Base-by-base conservation (phyloP, 1,140 invertebrate species). In the Atta cephalotes region DNA sequence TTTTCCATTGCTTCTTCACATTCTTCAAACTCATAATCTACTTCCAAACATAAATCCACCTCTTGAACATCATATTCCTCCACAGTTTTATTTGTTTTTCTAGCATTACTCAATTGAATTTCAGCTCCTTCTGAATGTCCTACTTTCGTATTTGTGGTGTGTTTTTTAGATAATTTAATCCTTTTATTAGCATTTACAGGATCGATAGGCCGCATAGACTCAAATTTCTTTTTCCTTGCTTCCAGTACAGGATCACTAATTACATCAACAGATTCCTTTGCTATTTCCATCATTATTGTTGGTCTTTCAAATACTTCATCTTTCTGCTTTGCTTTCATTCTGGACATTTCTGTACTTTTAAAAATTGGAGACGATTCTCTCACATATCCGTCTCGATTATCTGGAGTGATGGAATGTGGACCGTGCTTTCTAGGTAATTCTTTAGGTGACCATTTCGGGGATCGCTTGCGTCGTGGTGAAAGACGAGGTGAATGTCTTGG, bases 211-310 rank as follows among this genome's bases (percentile, higher is more conserved):
- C 89, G 88, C 5, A 90, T 91, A 9, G 92, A 94, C 60, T 95
- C 94, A 87, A 95, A 95, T 74, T 95, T 95, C 35, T 91, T 91
- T 71, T 93, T 91, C 5, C 95, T 89, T 0, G 95, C 95, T 68
- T 94, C 94, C 68, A 95, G 81, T 2, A 95, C 85, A 7, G 94
- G 92, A 86, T 95, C 93, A 9, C 87, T 91, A 7, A 79, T 88
- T 4, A 58, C 49, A 16, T 92, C 87, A 4, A 16, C 31, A 18
- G 72, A n/a, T 53, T 90, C 90, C 39, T 94, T 93, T 3, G 63
- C 58, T 2, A 39, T 9, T 56, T 72, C 45, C 51, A 49, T 10
- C 6, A 76, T 28, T 4, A 66, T 31, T 60, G 51, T 16, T 77
- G 65, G 16, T 53, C 89, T 90, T 1, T 90, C 87, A n/a, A 71